Evolutionary conservation across 1,140 invertebrate genomes (phyloP).

Genomic region (Drosophila santomea): DNA sequence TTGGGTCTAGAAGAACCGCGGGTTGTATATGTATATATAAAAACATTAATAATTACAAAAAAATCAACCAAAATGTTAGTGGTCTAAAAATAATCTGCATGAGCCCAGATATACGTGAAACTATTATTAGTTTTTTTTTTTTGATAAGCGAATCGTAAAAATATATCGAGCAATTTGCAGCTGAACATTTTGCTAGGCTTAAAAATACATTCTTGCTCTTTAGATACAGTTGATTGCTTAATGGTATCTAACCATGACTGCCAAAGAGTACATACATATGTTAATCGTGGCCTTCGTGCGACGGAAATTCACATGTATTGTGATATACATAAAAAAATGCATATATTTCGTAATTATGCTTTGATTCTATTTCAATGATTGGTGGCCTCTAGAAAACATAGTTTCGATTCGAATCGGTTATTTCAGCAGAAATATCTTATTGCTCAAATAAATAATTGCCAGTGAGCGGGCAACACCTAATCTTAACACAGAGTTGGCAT

Average conservation of each 20-base stretch:
- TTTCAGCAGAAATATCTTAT: conserved; percentile 1
- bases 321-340: background rate
- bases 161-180: background rate
- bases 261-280: background rate
- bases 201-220: background rate
- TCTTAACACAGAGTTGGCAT: background rate
- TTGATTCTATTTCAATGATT: conserved; percentile 1
- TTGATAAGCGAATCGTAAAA: conserved; percentile 2
- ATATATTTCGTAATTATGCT: no score
- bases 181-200: background rate
- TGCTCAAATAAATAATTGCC: conserved; percentile 25
- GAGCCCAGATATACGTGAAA: conserved; percentile 25
- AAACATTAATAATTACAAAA: background rate
- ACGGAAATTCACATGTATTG: background rate
- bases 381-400: background rate
- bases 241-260: background rate
- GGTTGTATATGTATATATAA: background rate
- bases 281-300: background rate
- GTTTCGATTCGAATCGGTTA: conserved; percentile 5
- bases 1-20: no score
- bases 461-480: conserved; percentile 20
- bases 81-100: background rate
- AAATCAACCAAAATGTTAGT: background rate
- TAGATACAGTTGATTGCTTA: background rate
- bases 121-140: background rate